Percentiles rank a stretch among this genome's conserved stretches.
Conservation (phyloP, 2,888 invertebrate species). For the Fragum sueziense region DNA sequence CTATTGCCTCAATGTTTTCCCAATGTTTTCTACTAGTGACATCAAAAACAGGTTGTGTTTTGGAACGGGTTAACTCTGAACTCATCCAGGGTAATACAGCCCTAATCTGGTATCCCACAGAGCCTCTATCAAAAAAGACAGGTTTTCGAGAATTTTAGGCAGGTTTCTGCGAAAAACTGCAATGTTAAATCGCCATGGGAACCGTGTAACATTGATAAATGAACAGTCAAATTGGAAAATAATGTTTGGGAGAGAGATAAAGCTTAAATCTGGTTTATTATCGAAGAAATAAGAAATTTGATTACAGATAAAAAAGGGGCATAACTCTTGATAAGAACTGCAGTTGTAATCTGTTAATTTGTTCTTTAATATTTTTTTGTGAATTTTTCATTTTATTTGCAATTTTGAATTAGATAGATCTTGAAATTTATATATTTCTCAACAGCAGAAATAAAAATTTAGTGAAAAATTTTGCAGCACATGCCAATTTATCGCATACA, state of each 20-base stretch:
- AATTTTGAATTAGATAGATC: no score
- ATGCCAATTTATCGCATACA: no score
- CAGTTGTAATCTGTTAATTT: not conserved
- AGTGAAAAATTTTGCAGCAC: no score
- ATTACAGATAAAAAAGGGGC: not conserved
- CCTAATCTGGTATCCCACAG: not conserved
- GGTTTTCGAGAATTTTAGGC: not conserved
- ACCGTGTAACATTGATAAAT: constrained; percentile 3
- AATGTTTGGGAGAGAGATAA: constrained; percentile 3
- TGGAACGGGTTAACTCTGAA: no score
- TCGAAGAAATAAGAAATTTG: constrained; percentile 8
- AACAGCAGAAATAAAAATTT: no score
- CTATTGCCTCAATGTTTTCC: no score
- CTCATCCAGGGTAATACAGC: not conserved
- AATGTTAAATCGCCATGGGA: constrained; percentile 3
- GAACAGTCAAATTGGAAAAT: constrained; percentile 9
- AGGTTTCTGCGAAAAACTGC: not conserved
- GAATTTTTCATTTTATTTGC: no score
- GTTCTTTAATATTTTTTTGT: not conserved
- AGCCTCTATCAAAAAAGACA: not conserved
- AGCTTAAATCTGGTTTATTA: constrained; percentile 2
- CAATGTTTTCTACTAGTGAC: no score
- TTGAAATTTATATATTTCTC: no score
- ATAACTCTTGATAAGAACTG: constrained; percentile 1
- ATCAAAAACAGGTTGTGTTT: no score